These are phyloP conservation scores for Mimumesa dahlbomi DNA, from an alignment of 2,888 invertebrate genomes.

Conservation along the genomic window DNA sequence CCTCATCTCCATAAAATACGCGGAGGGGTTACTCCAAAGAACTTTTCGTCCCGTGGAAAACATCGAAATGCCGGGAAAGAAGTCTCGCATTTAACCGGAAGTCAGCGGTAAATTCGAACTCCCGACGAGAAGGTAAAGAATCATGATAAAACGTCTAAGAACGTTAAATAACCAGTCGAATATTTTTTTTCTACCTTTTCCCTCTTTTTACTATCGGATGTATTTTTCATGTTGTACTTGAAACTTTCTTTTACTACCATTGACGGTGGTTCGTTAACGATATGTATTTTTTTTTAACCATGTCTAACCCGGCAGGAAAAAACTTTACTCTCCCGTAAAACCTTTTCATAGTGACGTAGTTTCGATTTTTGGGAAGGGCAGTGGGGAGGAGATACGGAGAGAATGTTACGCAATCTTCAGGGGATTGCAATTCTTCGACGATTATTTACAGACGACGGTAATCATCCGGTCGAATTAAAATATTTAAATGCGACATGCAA, in stretches of 20 bases:
- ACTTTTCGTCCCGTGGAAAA: conserved; percentile 17
- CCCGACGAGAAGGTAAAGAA: too few species aligned
- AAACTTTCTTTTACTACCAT: conserved; percentile 41
- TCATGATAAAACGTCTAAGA: too few species aligned
- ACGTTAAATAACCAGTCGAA: too few species aligned
- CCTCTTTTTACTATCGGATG: conserved; percentile 17
- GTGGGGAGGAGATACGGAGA: not conserved
- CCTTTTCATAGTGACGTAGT: conserved; percentile 31
- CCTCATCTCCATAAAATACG: conserved; percentile 1
- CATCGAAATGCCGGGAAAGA: not conserved
- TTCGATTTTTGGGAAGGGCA: conserved; percentile 1
- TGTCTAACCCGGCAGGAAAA: not conserved
- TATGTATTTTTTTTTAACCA: conserved; percentile 25
- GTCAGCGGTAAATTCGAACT: too few species aligned
- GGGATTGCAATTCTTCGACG: not conserved
- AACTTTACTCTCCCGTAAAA: conserved; percentile 21
- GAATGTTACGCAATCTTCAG: too few species aligned
- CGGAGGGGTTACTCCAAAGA: conserved; percentile 8
- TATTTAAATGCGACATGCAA: conserved; percentile 17
- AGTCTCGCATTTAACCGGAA: conserved; percentile 2
- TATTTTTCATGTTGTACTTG: conserved; percentile 33
- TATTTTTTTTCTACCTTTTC: too few species aligned
- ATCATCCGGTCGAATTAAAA: conserved; percentile 24
- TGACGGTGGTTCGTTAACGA: conserved; percentile 28
- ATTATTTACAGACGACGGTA: not conserved